Percentiles rank a stretch among this genome's conserved stretches.
These are phyloP conservation scores for Drosophila sucinea DNA, from an alignment of 1,140 invertebrate species.

Conservation along the genomic window DNA sequence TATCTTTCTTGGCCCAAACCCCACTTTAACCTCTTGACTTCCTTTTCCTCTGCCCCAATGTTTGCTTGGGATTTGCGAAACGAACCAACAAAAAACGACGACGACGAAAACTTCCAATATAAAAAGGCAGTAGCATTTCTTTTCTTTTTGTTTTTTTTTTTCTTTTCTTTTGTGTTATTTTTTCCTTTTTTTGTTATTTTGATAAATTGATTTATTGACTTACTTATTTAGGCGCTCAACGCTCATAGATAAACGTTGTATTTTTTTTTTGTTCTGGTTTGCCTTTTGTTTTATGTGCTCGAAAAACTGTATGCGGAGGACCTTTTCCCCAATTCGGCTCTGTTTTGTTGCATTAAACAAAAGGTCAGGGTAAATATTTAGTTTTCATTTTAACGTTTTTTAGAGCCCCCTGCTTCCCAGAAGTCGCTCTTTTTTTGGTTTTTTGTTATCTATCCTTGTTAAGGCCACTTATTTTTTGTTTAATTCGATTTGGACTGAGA, in stretches of 20 bases:
- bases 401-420: not conserved
- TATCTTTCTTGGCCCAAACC: conserved; percentile 60
- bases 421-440: conserved; percentile 1
- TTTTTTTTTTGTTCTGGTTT: conserved; percentile 33
- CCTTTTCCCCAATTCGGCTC: conserved; percentile 53
- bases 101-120: conserved; percentile 52
- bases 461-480: conserved; percentile 44
- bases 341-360: conserved; percentile 60
- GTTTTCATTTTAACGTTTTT: conserved; percentile 80
- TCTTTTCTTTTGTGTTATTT: not conserved
- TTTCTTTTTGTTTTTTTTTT: not conserved
- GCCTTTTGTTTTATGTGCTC: conserved; percentile 22
- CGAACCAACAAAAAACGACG: conserved; percentile 35
- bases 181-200: conserved; percentile 38
- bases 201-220: conserved; percentile 82
- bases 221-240: conserved; percentile 74
- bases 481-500: conserved; percentile 54
- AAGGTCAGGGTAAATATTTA: conserved; percentile 74
- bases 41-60: conserved; percentile 51
- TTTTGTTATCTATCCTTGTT: conserved; percentile 28
- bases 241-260: conserved; percentile 63
- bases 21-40: conserved; percentile 51
- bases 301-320: conserved; percentile 29
- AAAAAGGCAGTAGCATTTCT: conserved; percentile 64
- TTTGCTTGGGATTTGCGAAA: conserved; percentile 73